Percentiles rank a stretch among this genome's conserved stretches.
Conservation (phyloP, 2,113 vertebrate genomes). For the Pelmatolapia mariae region DNA sequence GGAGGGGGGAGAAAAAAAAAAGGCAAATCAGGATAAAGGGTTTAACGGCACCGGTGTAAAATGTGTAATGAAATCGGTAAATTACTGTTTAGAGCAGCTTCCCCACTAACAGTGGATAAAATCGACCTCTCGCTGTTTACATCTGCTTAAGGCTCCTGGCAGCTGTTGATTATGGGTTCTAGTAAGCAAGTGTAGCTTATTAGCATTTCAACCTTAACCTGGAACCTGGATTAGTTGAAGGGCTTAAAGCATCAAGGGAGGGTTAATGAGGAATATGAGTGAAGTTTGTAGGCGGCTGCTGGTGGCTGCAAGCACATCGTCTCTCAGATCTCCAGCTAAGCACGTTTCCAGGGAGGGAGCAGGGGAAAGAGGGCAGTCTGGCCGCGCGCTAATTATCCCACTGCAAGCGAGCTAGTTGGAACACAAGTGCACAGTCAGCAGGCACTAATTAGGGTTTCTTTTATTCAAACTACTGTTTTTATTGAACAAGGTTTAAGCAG, state of each 20-base stretch:
- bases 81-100: background rate
- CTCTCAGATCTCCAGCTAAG: conserved; percentile 59
- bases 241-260: conserved; percentile 51
- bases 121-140: conserved; percentile 20
- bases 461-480: conserved; percentile 66
- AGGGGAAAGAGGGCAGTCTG: conserved; percentile 43
- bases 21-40: background rate
- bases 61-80: conserved; percentile 2
- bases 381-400: conserved; percentile 60
- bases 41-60: conserved; percentile 4
- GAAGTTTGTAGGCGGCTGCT: conserved; percentile 47
- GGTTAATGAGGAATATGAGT: conserved; percentile 62
- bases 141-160: background rate
- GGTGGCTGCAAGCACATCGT: conserved; percentile 38
- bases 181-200: conserved; percentile 34
- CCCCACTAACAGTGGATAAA: background rate
- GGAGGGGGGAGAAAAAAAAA: background rate
- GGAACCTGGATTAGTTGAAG: conserved; percentile 54
- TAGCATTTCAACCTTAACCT: conserved; percentile 59
- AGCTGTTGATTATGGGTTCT: conserved; percentile 20
- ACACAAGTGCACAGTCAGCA: conserved; percentile 67
- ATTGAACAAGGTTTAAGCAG: conserved; percentile 59
- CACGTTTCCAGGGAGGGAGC: conserved; percentile 35
- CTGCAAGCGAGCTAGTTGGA: conserved; percentile 50
- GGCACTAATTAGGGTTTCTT: conserved; percentile 64